Evolutionary conservation across 2,888 invertebrate species (phyloP).

Genomic region (Tetheella fluctuosa): DNA sequence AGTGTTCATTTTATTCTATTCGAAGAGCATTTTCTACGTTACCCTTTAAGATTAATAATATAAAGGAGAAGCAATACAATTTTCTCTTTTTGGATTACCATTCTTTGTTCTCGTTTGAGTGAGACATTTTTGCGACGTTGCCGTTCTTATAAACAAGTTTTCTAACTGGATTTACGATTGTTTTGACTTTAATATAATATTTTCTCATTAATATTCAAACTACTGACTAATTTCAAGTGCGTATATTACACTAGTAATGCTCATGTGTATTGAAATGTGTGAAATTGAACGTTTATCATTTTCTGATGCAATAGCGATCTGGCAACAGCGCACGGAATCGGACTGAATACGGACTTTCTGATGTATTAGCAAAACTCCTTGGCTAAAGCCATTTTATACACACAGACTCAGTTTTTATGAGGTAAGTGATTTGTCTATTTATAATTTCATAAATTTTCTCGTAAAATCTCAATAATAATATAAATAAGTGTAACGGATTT

Average conservation of each 20-base stretch:
- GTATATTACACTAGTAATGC: slow-evolving; percentile 59
- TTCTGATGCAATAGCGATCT: slow-evolving; percentile 81
- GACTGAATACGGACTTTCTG: slow-evolving; percentile 62
- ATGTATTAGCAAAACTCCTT: slow-evolving; percentile 68
- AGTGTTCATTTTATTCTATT: not conserved
- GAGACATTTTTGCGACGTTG: slow-evolving; percentile 69
- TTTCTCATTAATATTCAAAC: slow-evolving; percentile 25
- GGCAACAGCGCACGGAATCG: slow-evolving; percentile 77
- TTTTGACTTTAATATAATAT: slow-evolving; percentile 20
- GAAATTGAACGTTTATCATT: slow-evolving; percentile 69
- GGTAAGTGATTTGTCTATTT: slow-evolving; percentile 55
- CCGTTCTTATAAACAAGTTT: slow-evolving; percentile 61
- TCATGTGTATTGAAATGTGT: slow-evolving; percentile 74
- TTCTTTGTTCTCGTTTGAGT: slow-evolving; percentile 67
- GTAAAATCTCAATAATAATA: slow-evolving; percentile 11
- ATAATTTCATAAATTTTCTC: slow-evolving; percentile 16
- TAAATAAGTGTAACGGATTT: slow-evolving; percentile 55
- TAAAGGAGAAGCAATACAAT: slow-evolving; percentile 4
- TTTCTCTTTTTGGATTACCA: slow-evolving; percentile 21
- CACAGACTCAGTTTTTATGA: slow-evolving; percentile 60
- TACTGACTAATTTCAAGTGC: slow-evolving; percentile 36
- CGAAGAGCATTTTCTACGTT: slow-evolving; percentile 2
- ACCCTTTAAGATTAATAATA: too few relatives aligned
- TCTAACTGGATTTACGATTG: slow-evolving; percentile 29
- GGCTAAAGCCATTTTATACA: slow-evolving; percentile 53